A percentile compares a stretch with the other conserved stretches of the same genome.
Conservation (phyloP, 2,113 vertebrate genomes). For the Sturnira hondurensis region DNA sequence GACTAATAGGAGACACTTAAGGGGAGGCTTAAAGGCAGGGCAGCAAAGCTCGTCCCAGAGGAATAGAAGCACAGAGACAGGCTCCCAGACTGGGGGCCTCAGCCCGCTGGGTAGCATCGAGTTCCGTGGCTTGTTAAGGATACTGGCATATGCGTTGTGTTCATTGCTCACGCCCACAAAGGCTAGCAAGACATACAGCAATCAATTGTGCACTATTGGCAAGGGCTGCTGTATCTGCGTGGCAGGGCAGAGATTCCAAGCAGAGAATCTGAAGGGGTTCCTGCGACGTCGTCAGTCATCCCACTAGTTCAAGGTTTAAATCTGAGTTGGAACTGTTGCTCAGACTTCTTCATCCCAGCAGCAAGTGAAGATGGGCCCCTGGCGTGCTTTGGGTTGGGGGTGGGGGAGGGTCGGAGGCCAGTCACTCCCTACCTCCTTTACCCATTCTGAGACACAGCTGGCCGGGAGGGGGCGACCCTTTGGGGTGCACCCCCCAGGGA, state of each 20-base stretch:
- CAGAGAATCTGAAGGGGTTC: background rate
- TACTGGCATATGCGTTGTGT: background rate
- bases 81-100: background rate
- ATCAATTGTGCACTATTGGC: background rate
- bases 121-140: background rate
- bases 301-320: background rate
- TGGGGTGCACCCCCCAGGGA: background rate
- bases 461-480: background rate
- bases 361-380: background rate
- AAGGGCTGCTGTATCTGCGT: fast-evolving
- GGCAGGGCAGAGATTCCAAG: background rate
- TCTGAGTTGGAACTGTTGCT: background rate
- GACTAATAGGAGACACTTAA: background rate
- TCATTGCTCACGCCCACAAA: background rate
- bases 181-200: background rate
- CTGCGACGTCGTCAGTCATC: background rate
- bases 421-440: background rate
- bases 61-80: background rate
- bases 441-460: fast-evolving
- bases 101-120: no score
- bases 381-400: fast-evolving
- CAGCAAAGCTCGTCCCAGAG: background rate
- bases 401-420: background rate
- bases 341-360: background rate
- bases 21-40: background rate